Evolutionary conservation across 2,113 vertebrate species (phyloP), one percentile per base, ranked within the genome.

Genomic region (Xiphophorus couchianus): DNA sequence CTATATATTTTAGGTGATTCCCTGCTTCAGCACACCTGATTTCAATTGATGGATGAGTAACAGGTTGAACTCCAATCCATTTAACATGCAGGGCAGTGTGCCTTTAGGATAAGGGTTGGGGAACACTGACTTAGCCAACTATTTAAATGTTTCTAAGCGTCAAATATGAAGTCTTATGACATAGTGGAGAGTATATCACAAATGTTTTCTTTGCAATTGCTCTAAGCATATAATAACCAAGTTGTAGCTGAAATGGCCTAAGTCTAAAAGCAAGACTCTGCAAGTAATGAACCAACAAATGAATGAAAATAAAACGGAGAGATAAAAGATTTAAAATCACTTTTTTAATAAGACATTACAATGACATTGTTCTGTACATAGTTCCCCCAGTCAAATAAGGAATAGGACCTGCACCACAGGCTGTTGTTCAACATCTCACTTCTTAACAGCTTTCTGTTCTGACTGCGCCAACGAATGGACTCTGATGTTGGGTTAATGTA

Each of bases 321-420:
- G 77, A 85, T 87, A 84, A 84, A 73, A 76, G 75, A 88, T 84
- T 94, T 95, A 91, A 93, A 95, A 95, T 94, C 86, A 93, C 91
- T 93, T 94, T 92, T 95, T 95, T 95, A 95, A 95, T 95, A 94
- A 91, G 92, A 93, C 92, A 93, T 94, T 95, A 94, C 94, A 95
- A 92, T 95, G 93, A 95, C 93, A 95, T 90, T 89, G 88, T 92
- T 93, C 92, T 94, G 92, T 95, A 94, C 93, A 95, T 91, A 89
- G 91, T 92, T 91, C 82, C 86, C 87, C 77, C 92, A 94, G 91
- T 91, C 90, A 92, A 86, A 91, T 92, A 85, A 88, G 91, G 86
- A 93, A 86, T 77, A 89, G 92, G 91, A 93, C 89, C 85, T 91
- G 90, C 89, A 90, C 85, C 81, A 73, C 82, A 81, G 76, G 75